Evolutionary conservation across 2,888 invertebrate species (phyloP), one percentile per base, ranked within the genome.

Genomic region (Plemyria rubiginata): DNA sequence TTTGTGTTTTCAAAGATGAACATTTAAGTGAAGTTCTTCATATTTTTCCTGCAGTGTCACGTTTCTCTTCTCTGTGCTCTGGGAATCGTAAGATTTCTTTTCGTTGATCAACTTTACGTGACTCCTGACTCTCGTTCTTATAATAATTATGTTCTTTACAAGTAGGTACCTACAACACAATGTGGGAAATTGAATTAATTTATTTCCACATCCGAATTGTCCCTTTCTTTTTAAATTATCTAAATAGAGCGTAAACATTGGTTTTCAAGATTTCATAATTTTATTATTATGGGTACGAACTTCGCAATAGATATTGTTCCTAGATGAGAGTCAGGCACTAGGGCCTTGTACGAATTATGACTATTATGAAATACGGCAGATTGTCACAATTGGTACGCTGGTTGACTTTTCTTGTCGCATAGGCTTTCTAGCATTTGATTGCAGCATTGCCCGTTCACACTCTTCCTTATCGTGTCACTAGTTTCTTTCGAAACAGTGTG

Each of bases 211-310:
- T 64, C 63, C 53, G 62, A 61, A 41, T 62, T 48, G 56, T 70
- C 66, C 66, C 54, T 65, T 67, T 71, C 70, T 82, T 83, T 80
- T 80, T 74, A 78, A 82, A 84, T 79, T 70, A 62, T 68, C 75
- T 69, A 84, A 86, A 68, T 83, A 79, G 83, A 84, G 84, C 82
- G 80, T 78, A 86, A 84, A 85, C 68, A 70, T 73, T 59, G 62
- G 60, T 71, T 68, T 73, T 76, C 83, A 87, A 84, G 85, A 86
- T 78, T 76, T 61, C 53, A 60, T 67, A 65, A 65, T 54, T 59
- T 62, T 70, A 72, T 71, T 69, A 72, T 67, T 50, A 65, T 60
- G 67, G 66, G 66, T 68, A 57, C 52, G 57, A 62, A 60, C 62
- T 46, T 62, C 63, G 70, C 71, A 71, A 74, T 68, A 52, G 62